Evolutionary conservation across 2,888 invertebrate species (phyloP), one percentile per base, ranked within the genome.

Genomic region (Endomychus coccineus): DNA sequence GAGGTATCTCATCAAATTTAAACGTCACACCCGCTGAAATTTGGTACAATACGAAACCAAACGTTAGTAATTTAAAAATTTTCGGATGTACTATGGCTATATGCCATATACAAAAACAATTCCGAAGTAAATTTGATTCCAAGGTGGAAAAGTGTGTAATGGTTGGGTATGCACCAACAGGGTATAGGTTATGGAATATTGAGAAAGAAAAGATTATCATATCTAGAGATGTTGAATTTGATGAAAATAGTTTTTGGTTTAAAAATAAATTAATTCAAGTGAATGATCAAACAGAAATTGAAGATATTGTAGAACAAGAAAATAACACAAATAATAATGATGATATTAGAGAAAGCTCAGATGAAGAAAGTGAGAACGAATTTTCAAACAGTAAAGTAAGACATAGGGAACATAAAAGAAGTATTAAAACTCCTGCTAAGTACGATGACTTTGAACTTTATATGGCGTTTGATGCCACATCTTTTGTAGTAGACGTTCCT

Each of bases 161-260:
- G 43, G 16, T 44, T 4, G 42, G 42, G 5, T 46, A 44, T 40
- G 24, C 36, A n/a, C 11, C 30, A 23, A 36, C 36, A 17, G 36
- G 44, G 4, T 46, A 45, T 27, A 42, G 44, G 19, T 17, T 46
- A 3, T 46, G 44, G 43, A 32, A 30, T 44, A 11, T 39, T 5
- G 33, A 38, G 16, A 27, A 36, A 34, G 9, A 39, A 29, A 44
- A 42, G 16, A 27, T 46, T 3, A 34, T 44, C 17, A 28, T 35
- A 11, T 6, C 35, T 6, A 43, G 44, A 29, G 38, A 43, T 36
- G 46, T 44, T 10, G 10, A 22, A 12, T 42, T 36, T 14, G 21
- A 34, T 14, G 34, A 34, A 19, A 27, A 34, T 23, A 21, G 16
- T 14, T 41, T 34, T 39, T 39, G 27, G 22, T 43, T 34, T 37